Evolutionary conservation across 2,113 vertebrate species (phyloP).

Genomic region (Cercocebus atys): DNA sequence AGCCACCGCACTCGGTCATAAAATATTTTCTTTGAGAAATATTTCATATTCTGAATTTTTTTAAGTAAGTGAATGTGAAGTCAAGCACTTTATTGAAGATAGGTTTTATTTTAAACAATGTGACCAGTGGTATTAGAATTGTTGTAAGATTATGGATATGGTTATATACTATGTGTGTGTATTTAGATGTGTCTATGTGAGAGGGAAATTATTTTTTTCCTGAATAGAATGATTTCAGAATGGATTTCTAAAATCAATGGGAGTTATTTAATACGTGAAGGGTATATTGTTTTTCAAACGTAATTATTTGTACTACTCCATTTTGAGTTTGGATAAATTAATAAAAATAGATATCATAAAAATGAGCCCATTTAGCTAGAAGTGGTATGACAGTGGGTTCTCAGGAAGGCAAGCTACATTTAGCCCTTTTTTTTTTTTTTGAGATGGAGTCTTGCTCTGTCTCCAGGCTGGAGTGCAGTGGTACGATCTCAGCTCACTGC

Average conservation of each 20-base stretch:
- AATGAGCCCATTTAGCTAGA: not conserved
- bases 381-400: not conserved
- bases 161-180: not conserved
- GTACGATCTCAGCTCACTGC: too few relatives aligned
- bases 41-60: constrained; percentile 21
- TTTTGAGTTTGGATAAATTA: constrained; percentile 26
- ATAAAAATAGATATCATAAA: not conserved
- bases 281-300: constrained; percentile 4
- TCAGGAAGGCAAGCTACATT: not conserved
- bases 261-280: constrained; percentile 4
- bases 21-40: constrained; percentile 37
- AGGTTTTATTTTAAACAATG: not conserved
- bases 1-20: too few relatives aligned
- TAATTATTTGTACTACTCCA: not conserved
- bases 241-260: constrained; percentile 19
- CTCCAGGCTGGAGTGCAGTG: too few relatives aligned
- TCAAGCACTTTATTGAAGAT: not conserved
- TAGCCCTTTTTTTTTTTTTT: not conserved
- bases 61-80: not conserved
- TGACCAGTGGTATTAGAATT: not conserved
- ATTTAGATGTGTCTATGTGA: not conserved
- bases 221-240: not conserved
- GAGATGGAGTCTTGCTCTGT: not conserved
- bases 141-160: not conserved
- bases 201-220: not conserved